Conservation (phyloP, 1,140 invertebrate species). For the Gryllus bimaculatus region DNA sequence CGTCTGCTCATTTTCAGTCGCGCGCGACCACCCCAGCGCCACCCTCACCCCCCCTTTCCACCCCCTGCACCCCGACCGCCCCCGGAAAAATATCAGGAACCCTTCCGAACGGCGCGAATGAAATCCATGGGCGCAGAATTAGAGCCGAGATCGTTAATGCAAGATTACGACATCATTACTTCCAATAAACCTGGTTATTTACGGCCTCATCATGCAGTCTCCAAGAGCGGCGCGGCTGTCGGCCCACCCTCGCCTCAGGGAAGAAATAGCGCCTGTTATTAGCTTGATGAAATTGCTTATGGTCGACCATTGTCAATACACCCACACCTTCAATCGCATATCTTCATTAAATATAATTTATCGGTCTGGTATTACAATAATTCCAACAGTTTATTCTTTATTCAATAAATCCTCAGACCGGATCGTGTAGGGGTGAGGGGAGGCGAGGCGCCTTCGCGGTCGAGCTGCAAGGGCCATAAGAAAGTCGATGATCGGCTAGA, state of each 20-base stretch:
- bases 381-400: neutral
- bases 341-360: neutral
- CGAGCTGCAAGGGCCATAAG: too few species aligned
- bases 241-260: neutral
- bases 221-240: neutral
- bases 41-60: neutral
- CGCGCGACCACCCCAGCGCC: too few species aligned
- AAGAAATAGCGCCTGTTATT: neutral
- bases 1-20: neutral
- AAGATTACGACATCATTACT: constrained; percentile 5
- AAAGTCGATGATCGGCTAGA: neutral
- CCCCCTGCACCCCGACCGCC: neutral
- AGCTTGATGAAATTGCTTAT: constrained; percentile 5
- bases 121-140: neutral
- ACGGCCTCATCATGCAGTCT: neutral
- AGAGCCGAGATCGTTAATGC: neutral
- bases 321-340: neutral
- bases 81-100: neutral
- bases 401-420: neutral
- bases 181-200: neutral
- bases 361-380: neutral
- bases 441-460: neutral
- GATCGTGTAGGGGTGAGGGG: neutral
- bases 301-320: neutral
- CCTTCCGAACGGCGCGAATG: neutral